A percentile compares a stretch with the other conserved stretches of the same genome.
Conservation (phyloP, 2,113 vertebrate genomes). For the Poeciliopsis occidentalis region DNA sequence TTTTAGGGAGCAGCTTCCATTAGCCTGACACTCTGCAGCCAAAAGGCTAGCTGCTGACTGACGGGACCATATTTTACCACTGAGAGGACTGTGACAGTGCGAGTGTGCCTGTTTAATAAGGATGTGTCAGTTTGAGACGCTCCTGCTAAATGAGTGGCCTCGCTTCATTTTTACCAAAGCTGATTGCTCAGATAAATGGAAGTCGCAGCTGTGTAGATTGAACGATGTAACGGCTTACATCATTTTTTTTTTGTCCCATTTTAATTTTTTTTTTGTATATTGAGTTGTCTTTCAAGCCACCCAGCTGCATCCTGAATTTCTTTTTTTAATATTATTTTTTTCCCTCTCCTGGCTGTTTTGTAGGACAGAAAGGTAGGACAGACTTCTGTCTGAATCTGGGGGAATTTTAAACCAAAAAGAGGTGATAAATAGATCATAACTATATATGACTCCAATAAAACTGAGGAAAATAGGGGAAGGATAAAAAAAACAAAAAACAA, state of each 20-base stretch:
- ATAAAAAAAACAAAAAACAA: not conserved
- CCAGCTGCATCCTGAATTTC: not conserved
- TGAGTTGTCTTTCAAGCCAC: constrained; percentile 15
- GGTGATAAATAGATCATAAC: constrained; percentile 8
- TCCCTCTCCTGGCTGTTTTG: not conserved
- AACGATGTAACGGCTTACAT: not conserved
- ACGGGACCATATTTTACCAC: constrained; percentile 11
- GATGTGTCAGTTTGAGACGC: constrained; percentile 5
- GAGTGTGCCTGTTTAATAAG: constrained; percentile 2
- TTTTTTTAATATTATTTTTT: not conserved
- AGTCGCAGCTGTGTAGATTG: not conserved
- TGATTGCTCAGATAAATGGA: constrained; percentile 2
- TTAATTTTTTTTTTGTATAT: not conserved
- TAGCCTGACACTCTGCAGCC: constrained; percentile 32
- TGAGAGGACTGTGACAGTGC: constrained; percentile 6
- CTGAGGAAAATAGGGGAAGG: not conserved
- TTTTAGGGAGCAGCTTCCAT: constrained; percentile 15
- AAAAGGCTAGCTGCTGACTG: constrained; percentile 16
- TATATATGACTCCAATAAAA: constrained; percentile 8
- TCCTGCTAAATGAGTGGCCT: not conserved
- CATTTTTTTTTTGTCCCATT: too few relatives aligned
- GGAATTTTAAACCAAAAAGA: constrained; percentile 12
- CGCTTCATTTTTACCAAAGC: constrained; percentile 1
- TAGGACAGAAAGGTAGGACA: constrained; percentile 5
- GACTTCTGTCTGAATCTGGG: not conserved